Base-by-base conservation (phyloP, 1,140 invertebrate genomes). In the Neotoxoptera formosana region DNA sequence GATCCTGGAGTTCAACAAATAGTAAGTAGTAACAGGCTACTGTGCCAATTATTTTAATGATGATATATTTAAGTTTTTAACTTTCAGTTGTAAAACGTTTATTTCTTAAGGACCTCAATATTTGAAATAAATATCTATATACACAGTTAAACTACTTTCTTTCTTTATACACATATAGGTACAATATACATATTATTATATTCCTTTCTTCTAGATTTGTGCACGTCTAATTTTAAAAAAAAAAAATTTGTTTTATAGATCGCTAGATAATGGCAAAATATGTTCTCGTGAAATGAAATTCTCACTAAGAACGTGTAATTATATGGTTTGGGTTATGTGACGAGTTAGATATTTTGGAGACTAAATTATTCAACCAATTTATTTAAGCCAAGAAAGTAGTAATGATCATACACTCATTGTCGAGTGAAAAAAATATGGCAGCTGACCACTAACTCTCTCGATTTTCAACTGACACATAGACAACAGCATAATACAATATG, bases 371-470 rank as follows among this genome's bases (percentile, higher is more conserved):
- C 48, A n/a, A 51, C n/a, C 34, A 89, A 89, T 53, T 89, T 89
- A 89, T 89, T 89, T 89, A 53, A 51, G 48, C 48, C 47, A 88
- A 88, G 86, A 88, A 88, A 88, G 86, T 88, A 88, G 86, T 88
- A 51, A 51, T 51, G 47, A 88, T 41, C 36, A 41, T 30, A 86
- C 23, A 14, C 11, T 45, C 25, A 89, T 34, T 53, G 17, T 51
- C 20, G 47, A 48, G n/a, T 23, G n/a, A 89, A 89, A 51, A 89
- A 89, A 89, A 53, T 36, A 23, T 53, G 23, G 21, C 21, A 36
- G 34, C n/a, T 89, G 48, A 89, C 87, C 87, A 53, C 87, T 34
- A 34, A 89, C 48, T 89, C 87, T 89, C 48, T 89, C 87, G 21
- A 53, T 53, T 89, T 89, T 53, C 21, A 53, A 21, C 34, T 53